Evolutionary conservation across 2,797 vertebrate species (phyloP), one percentile per base, ranked within the genome.

Genomic region (Sebastes trivittatus): DNA sequence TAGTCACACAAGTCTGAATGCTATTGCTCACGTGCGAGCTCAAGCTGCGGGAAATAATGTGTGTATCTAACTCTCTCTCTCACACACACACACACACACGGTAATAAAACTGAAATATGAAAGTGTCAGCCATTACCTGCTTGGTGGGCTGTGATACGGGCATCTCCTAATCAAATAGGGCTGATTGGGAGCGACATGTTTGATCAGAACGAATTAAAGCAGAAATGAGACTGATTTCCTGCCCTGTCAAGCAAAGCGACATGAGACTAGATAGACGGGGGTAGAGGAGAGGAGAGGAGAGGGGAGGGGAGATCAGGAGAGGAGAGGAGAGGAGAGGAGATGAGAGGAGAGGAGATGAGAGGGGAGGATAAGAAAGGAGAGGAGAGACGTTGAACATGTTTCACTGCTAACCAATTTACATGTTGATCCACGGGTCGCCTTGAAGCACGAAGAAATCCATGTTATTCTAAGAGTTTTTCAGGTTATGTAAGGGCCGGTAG

Each of bases 191-290:
- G 93, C 87, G 93, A 95, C 94, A 90, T 92, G 91, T 94, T 94
- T 93, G 93, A 95, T 94, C 93, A 92, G 89, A 94, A 91, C 13
- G 88, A 95, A 94, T 94, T 94, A 95, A 93, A 93, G 92, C 90
- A 91, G 89, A 94, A 94, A 95, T 93, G 90, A 94, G 89, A 89
- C 77, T 74, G 91, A 94, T 94, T 95, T 93, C 91, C 91, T 91
- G 93, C 89, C 84, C 93, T 88, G 92, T 93, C 93, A 89, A 89
- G 92, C 93, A 91, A 78, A 92, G 87, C 66, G 23, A 82, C 89
- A 87, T 34, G 60, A 86, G 73, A 81, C 77, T 23, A 75, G 80
- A 89, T 46, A 80, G 88, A 78, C 18, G 52, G 38, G 73, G 46
- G 62, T 56, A 67, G 62, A 69, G 49, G 34, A 76, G 55, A 70